These are phyloP conservation scores for Neomonachus schauinslandi DNA, from an alignment of 2,113 vertebrate species.

Conservation along the genomic window DNA sequence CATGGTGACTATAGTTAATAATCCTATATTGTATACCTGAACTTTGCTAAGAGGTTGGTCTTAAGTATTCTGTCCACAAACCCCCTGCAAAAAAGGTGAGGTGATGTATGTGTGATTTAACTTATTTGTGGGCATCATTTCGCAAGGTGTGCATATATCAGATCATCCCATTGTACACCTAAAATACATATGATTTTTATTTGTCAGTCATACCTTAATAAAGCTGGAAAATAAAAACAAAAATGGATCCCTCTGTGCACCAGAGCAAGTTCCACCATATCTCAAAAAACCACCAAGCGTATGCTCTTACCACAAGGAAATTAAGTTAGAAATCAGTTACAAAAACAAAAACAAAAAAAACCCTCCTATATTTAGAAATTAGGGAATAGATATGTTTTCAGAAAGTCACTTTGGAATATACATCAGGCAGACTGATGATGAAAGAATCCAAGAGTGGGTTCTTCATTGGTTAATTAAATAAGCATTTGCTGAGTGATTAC, in stretches of 20 bases:
- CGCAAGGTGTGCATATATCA: background rate
- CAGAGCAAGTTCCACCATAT: background rate
- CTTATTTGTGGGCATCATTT: background rate
- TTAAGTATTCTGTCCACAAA: background rate
- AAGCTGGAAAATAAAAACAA: background rate
- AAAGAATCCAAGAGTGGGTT: background rate
- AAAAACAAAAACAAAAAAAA: background rate
- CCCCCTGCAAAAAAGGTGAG: background rate
- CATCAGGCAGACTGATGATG: background rate
- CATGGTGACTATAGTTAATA: background rate
- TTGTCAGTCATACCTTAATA: background rate
- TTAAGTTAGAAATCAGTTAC: background rate
- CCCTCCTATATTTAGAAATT: conserved; percentile 9
- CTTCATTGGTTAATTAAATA: background rate
- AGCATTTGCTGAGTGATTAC: background rate
- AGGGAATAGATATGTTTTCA: background rate
- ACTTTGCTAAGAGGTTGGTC: background rate
- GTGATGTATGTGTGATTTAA: background rate
- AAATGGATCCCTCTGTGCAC: background rate
- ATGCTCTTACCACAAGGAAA: background rate
- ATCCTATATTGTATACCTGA: background rate
- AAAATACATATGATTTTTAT: background rate
- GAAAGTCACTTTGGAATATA: background rate
- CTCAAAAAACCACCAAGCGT: background rate
- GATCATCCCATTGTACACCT: background rate